Percentiles rank a stretch among this genome's conserved stretches.
Conservation (phyloP, 2,113 vertebrate species). For the Origma solitaria region DNA sequence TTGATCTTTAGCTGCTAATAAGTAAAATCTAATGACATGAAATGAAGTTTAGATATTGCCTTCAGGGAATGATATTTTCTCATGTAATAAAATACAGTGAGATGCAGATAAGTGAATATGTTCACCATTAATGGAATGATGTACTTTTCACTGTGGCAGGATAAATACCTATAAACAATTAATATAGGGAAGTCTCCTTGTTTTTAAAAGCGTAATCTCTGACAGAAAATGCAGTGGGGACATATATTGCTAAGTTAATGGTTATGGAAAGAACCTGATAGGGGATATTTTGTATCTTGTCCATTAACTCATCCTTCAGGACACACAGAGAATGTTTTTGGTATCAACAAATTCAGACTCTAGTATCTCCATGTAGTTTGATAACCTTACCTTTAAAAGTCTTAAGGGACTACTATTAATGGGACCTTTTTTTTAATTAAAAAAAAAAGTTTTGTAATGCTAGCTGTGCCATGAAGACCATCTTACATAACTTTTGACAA, state of each 20-base stretch:
- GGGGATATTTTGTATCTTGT: background rate
- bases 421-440: background rate
- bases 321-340: background rate
- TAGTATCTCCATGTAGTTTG: background rate
- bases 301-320: background rate
- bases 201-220: background rate
- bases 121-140: background rate
- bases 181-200: background rate
- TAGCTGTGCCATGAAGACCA: background rate
- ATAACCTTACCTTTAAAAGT: background rate
- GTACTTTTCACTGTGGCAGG: background rate
- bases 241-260: background rate
- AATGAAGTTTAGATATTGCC: slow-evolving; percentile 22
- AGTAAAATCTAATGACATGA: slow-evolving; percentile 46
- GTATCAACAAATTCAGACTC: background rate
- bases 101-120: background rate
- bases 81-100: slow-evolving; percentile 20
- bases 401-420: background rate
- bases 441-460: background rate
- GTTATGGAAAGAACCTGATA: background rate
- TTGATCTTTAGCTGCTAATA: slow-evolving; percentile 50
- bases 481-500: background rate
- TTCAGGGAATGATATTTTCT: slow-evolving; percentile 14
- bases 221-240: background rate
- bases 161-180: background rate